Evolutionary conservation across 1,140 invertebrate genomes (phyloP).

Genomic region (Drosophila dunni): DNA sequence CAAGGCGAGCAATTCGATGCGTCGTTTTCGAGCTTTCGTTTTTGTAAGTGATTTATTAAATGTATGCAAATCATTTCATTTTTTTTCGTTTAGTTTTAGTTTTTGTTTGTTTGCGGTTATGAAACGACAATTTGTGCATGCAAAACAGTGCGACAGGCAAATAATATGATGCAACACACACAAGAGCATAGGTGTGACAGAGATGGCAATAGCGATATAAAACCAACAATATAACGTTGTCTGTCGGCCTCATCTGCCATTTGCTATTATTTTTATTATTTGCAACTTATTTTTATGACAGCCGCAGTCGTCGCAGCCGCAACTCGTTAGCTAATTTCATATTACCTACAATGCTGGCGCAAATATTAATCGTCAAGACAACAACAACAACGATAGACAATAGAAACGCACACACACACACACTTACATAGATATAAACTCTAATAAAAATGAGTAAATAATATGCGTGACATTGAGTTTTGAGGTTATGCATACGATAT

Average conservation of each 20-base stretch:
- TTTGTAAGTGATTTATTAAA: conserved; percentile 17
- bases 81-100: neutral
- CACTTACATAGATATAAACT: conserved; percentile 13
- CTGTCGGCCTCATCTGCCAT: conserved; percentile 56
- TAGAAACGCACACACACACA: conserved; percentile 36
- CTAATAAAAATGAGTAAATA: conserved; percentile 59
- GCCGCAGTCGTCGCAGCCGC: conserved; percentile 39
- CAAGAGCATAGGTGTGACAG: conserved; percentile 8
- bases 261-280: conserved; percentile 75
- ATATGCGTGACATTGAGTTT: conserved; percentile 79
- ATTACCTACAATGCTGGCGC: conserved; percentile 40
- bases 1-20: conserved; percentile 1
- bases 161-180: conserved; percentile 39
- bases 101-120: conserved; percentile 14
- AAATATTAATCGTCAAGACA: conserved; percentile 57
- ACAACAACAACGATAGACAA: conserved; percentile 42
- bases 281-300: conserved; percentile 76
- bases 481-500: conserved; percentile 76
- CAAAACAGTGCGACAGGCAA: conserved; percentile 31
- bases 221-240: neutral
- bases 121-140: conserved; percentile 45
- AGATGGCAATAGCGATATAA: conserved; percentile 10
- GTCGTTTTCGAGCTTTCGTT: conserved; percentile 4
- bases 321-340: conserved; percentile 68
- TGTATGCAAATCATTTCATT: conserved; percentile 11